phyloP scores from a whole-genome alignment of 2,888 invertebrate genomes.

The Myathropa florea region DNA sequence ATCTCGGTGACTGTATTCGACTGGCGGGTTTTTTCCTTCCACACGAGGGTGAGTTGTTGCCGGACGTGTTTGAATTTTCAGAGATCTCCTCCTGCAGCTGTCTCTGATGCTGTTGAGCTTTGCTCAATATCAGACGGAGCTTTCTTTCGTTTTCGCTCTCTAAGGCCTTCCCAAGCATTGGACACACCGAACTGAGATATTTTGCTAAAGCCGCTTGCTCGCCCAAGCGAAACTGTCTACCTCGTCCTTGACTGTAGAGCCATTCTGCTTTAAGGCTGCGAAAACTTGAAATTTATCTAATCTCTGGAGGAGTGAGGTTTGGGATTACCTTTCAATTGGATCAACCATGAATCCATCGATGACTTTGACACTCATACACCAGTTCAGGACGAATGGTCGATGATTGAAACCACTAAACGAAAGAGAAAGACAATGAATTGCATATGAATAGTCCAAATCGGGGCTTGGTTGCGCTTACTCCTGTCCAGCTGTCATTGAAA shows the following conservation, averaged over 20 bases:
- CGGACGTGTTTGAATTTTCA: conserved; percentile 78
- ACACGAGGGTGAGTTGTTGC: conserved; percentile 79
- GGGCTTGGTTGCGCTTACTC: conserved; percentile 82
- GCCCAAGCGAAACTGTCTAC: conserved; percentile 91
- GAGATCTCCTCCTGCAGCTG: conserved; percentile 88
- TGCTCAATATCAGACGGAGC: conserved; percentile 90
- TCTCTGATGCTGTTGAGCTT: conserved; percentile 94
- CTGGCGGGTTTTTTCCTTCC: conserved; percentile 79
- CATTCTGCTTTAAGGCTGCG: conserved; percentile 94
- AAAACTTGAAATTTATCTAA: neutral
- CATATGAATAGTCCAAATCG: neutral
- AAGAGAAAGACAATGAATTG: conserved; percentile 47
- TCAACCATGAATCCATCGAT: conserved; percentile 94
- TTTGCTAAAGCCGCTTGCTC: conserved; percentile 91
- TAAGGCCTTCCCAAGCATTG: conserved; percentile 89
- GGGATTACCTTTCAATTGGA: conserved; percentile 90
- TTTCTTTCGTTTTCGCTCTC: conserved; percentile 94
- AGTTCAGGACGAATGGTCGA: conserved; percentile 95
- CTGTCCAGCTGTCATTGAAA: conserved; percentile 88
- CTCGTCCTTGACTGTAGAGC: conserved; percentile 96
- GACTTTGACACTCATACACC: conserved; percentile 93
- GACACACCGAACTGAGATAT: conserved; percentile 92
- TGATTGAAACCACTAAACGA: conserved; percentile 91
- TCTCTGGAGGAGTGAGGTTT: neutral
- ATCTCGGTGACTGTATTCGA: conserved; percentile 80